Conservation (phyloP, 2,888 invertebrate genomes). For the Rosalia funebris region DNA sequence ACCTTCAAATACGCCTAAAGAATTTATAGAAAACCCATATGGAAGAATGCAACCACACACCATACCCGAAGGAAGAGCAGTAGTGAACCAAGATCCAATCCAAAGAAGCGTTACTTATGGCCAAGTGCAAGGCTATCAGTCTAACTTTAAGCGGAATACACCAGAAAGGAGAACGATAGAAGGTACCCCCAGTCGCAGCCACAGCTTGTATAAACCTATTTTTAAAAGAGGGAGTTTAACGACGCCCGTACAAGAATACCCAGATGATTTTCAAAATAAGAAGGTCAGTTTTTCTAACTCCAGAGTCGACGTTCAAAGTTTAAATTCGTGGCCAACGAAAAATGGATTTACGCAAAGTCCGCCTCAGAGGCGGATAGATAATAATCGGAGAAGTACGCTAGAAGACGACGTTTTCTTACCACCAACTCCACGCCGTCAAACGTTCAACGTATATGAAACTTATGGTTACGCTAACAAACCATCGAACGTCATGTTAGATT, state of each 20-base stretch:
- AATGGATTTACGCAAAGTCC: constrained; percentile 63
- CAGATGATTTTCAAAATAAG: constrained; percentile 63
- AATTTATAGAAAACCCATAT: constrained; percentile 24
- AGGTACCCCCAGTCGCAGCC: constrained; percentile 35
- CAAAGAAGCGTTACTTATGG: constrained; percentile 11
- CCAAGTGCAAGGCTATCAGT: constrained; percentile 30
- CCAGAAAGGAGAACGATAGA: constrained; percentile 52
- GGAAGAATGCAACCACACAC: constrained; percentile 30
- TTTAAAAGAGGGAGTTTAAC: constrained; percentile 68
- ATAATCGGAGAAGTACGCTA: constrained; percentile 41
- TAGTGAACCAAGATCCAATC: constrained; percentile 32
- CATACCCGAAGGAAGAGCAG: constrained; percentile 47
- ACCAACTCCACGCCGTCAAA: constrained; percentile 27
- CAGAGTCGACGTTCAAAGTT: constrained; percentile 31
- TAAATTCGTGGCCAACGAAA: constrained; percentile 65
- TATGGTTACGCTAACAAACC: constrained; percentile 37
- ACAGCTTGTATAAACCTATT: constrained; percentile 61
- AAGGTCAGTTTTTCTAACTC: constrained; percentile 65
- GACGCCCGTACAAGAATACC: constrained; percentile 48
- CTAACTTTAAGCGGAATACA: constrained; percentile 46
- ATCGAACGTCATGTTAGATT: neutral
- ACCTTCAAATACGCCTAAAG: constrained; percentile 14
- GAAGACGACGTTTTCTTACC: constrained; percentile 61
- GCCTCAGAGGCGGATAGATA: constrained; percentile 56
- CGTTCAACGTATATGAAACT: constrained; percentile 28